phyloP scores from a whole-genome alignment of 2,888 invertebrate species.

The Synergus laeviventris region DNA sequence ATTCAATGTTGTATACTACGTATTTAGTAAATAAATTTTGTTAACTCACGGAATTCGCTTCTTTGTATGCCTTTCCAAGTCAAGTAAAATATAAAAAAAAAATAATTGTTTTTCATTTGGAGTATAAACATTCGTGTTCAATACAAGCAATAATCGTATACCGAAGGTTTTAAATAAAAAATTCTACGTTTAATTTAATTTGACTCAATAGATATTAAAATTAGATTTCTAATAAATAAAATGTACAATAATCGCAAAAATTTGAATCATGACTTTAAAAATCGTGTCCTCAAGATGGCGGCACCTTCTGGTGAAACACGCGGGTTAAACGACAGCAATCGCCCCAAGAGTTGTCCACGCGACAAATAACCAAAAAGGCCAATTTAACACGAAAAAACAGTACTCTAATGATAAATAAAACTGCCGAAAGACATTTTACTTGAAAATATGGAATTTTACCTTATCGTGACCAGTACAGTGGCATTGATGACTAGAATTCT shows the following conservation, averaged over 20 bases:
- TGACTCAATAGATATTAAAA: no score
- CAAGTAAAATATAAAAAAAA: no score
- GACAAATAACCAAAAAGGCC: constrained; percentile 47
- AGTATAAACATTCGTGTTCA: no score
- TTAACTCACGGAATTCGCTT: background rate
- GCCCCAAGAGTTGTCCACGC: constrained; percentile 58
- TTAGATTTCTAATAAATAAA: no score
- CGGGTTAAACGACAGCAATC: constrained; percentile 48
- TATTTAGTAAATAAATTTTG: constrained; percentile 5
- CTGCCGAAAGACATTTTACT: background rate
- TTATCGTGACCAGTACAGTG: background rate
- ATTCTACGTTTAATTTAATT: no score
- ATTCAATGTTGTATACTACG: constrained; percentile 10
- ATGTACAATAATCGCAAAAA: no score
- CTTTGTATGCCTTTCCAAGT: background rate
- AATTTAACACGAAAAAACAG: background rate
- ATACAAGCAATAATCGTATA: no score
- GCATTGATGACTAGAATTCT: background rate
- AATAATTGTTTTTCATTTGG: no score
- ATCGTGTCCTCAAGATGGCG: background rate
- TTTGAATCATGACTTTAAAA: background rate
- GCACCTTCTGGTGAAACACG: background rate
- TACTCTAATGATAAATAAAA: background rate
- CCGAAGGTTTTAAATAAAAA: no score
- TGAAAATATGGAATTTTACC: background rate